phyloP scores from a whole-genome alignment of 2,113 vertebrate genomes.

The Sisor rabdophorus region DNA sequence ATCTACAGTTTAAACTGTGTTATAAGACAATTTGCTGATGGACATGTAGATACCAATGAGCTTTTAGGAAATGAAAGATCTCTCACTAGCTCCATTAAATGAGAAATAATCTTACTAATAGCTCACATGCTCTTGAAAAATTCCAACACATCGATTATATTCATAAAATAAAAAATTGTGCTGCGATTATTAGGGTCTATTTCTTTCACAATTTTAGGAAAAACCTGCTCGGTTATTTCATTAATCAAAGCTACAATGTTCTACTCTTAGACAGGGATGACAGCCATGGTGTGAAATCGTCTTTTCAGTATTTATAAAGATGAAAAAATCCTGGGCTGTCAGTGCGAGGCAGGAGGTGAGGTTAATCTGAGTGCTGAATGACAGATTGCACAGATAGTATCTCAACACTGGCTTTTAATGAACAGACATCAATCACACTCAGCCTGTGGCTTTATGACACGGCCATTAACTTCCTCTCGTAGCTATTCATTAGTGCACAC shows the following conservation, averaged over 20 bases:
- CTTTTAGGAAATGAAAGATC: too few species aligned
- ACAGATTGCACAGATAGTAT: conserved; percentile 39
- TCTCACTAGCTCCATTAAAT: neutral
- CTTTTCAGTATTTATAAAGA: conserved; percentile 6
- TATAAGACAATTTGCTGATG: too few species aligned
- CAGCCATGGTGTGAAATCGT: neutral
- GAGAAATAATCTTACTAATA: neutral
- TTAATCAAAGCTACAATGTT: neutral
- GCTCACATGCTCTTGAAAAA: neutral
- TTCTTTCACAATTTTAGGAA: neutral
- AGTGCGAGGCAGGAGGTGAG: conserved; percentile 13
- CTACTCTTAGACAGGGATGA: neutral
- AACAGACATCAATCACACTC: conserved; percentile 44
- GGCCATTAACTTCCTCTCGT: conserved; percentile 39
- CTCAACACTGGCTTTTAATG: conserved; percentile 42
- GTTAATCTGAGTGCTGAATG: conserved; percentile 38
- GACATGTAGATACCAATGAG: too few species aligned
- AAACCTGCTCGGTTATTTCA: neutral
- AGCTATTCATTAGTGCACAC: conserved; percentile 23
- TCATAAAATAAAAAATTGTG: neutral
- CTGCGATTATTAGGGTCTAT: neutral
- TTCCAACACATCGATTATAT: neutral
- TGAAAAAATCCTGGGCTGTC: neutral
- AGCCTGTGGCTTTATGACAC: conserved; percentile 42
- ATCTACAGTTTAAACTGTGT: too few species aligned